Conservation (phyloP, 2,888 invertebrate species). For the Hypomecis atomaria region DNA sequence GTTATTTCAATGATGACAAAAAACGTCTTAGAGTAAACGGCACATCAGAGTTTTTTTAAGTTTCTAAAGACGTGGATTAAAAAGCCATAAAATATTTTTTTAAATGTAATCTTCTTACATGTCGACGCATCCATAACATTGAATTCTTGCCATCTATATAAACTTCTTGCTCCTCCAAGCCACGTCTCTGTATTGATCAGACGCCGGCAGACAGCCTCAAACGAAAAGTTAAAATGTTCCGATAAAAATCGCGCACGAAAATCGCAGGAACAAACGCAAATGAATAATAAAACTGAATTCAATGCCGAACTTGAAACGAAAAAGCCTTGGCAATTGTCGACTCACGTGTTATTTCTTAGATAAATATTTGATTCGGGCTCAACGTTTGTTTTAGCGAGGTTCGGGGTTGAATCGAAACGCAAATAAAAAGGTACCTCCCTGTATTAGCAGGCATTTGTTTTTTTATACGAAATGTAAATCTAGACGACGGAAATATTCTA, state of each 20-base stretch:
- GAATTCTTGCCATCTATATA: too few species aligned
- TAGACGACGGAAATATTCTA: too few species aligned
- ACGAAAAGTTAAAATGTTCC: conserved; percentile 1
- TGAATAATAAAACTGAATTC: conserved; percentile 34
- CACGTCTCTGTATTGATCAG: too few species aligned
- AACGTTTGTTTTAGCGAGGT: conserved; percentile 20
- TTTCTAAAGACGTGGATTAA: too few species aligned
- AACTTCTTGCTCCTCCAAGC: too few species aligned
- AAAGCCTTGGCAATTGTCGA: conserved; percentile 25
- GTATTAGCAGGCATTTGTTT: neutral
- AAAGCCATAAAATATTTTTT: too few species aligned
- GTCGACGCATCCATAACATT: too few species aligned
- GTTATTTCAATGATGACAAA: too few species aligned
- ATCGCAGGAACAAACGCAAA: conserved; percentile 17
- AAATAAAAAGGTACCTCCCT: conserved; percentile 9
- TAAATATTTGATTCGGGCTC: conserved; percentile 34
- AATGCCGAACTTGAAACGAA: conserved; percentile 16
- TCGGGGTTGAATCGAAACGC: conserved; percentile 6
- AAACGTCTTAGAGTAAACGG: too few species aligned
- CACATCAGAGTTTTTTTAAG: too few species aligned
- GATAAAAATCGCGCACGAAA: conserved; percentile 18
- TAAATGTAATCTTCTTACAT: too few species aligned
- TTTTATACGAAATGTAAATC: neutral
- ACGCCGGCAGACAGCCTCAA: conserved; percentile 1
- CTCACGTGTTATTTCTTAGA: conserved; percentile 27